Base-by-base conservation (phyloP, 2,797 vertebrate species). In the Sciurus vulgaris region DNA sequence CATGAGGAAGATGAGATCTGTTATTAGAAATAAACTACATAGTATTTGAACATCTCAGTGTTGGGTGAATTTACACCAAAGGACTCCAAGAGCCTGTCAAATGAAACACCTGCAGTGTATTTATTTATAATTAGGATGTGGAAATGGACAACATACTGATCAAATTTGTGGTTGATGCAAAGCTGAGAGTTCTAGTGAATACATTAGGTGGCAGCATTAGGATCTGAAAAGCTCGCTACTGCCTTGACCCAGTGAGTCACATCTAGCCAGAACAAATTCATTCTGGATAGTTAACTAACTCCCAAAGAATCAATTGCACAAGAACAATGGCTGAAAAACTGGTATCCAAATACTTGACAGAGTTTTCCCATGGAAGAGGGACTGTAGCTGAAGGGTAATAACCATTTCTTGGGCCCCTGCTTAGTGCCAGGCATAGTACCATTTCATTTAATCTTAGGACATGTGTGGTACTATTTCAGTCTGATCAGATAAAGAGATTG, bases 81-180 rank as follows among this genome's bases (percentile, higher is more conserved):
- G 35, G 90, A 93, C 93, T 86, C 86, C 22, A 79, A 47, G 70
- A 96, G 51, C 47, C 81, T 73, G 15, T 78, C 61, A 96, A 97
- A 97, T 96, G 91, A 97, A 97, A 97, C 93, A 97, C 89, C 96
- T 97, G 97, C 96, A 91, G 72, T 87, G 89, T 87, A 95, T 97
- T 97, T 97, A 95, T 95, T 95, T 96, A 67, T 83, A 97, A 96
- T 96, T 95, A 96, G 47, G 41, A 77, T 51, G 91, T 95, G 65
- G 86, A 96, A 97, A 96, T 85, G 95, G 95, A 89, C 67, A 94
- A 94, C 95, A 96, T 87, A 93, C 94, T 91, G 95, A 95, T 96
- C 74, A 95, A 86, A 95, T 94, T 56, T 96, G 96, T 87, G 93
- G 83, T 18, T 89, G 72, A 96, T 41, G 44, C 72, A 91, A 95